Base-by-base conservation (phyloP, 2,113 vertebrate species). In the Cochlearius cochlearius region DNA sequence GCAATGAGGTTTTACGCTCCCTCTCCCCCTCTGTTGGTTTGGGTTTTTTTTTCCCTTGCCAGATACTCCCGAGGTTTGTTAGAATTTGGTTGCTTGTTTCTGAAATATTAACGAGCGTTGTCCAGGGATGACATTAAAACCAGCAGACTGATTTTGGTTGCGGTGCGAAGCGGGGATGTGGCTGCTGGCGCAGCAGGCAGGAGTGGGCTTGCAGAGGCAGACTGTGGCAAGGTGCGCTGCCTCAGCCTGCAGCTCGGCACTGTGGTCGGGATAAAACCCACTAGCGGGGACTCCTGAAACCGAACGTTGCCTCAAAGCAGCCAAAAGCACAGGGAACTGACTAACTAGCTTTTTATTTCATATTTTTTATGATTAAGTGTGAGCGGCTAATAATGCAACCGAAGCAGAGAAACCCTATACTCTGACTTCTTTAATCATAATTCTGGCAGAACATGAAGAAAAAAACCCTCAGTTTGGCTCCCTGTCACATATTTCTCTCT, bases 1-100 rank as follows among this genome's bases (percentile, higher is more conserved):
- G 50, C 78, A 67, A 15, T 0, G 0, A 62, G 19, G 8, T 66
- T 63, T 90, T 0, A 0, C 55, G 56, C 25, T 53, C 22, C 25
- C 55, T 60, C 21, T 75, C 36, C 34, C 12, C 64, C 52, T 49
- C 0, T 0, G 3, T 27, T 73, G 4, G n/a, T 10, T 27, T 11
- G n/a, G n/a, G 36, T 29, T 47, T 7, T 17, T 52, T 49, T 68
- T 67, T 71, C 4, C 38, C 69, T 86, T 77, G 17, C 41, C n/a
- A 74, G 25, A 53, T 38, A 16, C 22, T 75, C 19, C 78, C 39
- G 53, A 49, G 20, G 21, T 72, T 81, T 78, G 36, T 80, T 75
- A 81, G 79, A 66, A 43, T 80, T 74, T 63, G 8, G 63, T 62
- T 79, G 9, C 20, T 69, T 62, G 9, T 74, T 74, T 74, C 72